A percentile compares a stretch with the other conserved stretches of the same genome.
phyloP scores from a whole-genome alignment of 1,140 invertebrate genomes.

The Sminthurides bifidus region DNA sequence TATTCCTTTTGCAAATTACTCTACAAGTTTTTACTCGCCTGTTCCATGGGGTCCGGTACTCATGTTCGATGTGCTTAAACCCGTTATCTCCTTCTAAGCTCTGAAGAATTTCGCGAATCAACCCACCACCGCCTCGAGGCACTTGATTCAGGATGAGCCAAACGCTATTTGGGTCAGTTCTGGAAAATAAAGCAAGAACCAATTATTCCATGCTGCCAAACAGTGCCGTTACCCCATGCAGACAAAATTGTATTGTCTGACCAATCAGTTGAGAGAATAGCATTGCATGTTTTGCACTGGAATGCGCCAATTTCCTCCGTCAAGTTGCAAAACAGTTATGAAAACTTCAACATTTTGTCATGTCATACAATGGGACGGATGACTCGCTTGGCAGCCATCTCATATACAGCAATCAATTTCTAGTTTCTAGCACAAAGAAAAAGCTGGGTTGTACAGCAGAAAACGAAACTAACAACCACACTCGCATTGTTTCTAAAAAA shows the following conservation, averaged over 20 bases:
- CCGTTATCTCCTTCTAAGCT: slow-evolving; percentile 48
- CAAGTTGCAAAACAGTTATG: background rate
- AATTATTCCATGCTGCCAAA: too few relatives aligned
- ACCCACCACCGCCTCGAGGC: slow-evolving; percentile 51
- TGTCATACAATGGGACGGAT: background rate
- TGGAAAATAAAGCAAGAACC: slow-evolving; percentile 9
- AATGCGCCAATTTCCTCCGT: background rate
- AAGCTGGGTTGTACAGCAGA: too few relatives aligned
- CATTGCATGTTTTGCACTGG: background rate
- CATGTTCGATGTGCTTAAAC: slow-evolving; percentile 44
- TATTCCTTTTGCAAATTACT: background rate
- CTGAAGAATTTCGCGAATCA: slow-evolving; percentile 51
- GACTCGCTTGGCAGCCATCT: too few relatives aligned
- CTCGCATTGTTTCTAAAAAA: too few relatives aligned
- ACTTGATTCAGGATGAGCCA: slow-evolving; percentile 51
- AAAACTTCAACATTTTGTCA: background rate
- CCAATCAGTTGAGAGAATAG: background rate
- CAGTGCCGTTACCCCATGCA: too few relatives aligned
- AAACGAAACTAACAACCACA: too few relatives aligned
- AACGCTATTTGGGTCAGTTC: slow-evolving; percentile 21
- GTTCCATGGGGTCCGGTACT: slow-evolving; percentile 35
- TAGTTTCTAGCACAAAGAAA: too few relatives aligned
- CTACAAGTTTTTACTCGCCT: slow-evolving; percentile 22
- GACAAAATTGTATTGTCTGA: background rate
- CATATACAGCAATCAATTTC: too few relatives aligned